A percentile compares a stretch with the other conserved stretches of the same genome.
phyloP scores from a whole-genome alignment of 2,888 invertebrate species.

The Clostera curtula region DNA sequence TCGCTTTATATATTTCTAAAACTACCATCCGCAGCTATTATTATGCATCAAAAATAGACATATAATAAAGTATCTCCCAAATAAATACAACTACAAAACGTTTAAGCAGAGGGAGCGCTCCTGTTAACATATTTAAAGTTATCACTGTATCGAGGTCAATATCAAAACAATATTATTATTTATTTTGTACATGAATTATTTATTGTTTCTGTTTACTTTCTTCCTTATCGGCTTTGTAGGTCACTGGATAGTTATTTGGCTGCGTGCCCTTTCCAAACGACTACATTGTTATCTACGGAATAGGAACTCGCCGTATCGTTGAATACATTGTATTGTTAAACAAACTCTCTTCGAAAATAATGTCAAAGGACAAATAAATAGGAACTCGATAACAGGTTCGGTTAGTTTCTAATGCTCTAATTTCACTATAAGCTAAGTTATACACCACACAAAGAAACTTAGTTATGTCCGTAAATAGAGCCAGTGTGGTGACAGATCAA shows the following conservation, averaged over 20 bases:
- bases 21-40: too few species aligned
- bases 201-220: slow-evolving; percentile 62
- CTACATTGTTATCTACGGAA: slow-evolving; percentile 26
- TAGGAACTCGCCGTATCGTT: slow-evolving; percentile 1
- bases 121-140: slow-evolving; percentile 30
- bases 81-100: too few species aligned
- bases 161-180: slow-evolving; percentile 55
- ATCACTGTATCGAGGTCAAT: slow-evolving; percentile 50
- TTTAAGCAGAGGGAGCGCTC: too few species aligned
- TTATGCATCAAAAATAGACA: too few species aligned
- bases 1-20: too few species aligned
- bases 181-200: slow-evolving; percentile 57
- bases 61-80: too few species aligned
- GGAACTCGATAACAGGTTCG: not conserved
- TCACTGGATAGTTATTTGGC: slow-evolving; percentile 49
- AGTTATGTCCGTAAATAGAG: too few species aligned
- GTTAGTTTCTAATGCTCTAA: not conserved
- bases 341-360: not conserved
- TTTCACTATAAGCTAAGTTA: not conserved
- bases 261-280: slow-evolving; percentile 35
- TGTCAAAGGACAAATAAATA: not conserved
- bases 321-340: slow-evolving; percentile 1
- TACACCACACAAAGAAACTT: not conserved
- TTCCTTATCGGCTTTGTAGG: slow-evolving; percentile 59
- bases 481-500: too few species aligned